Percentiles rank a stretch among this genome's conserved stretches.
phyloP scores from a whole-genome alignment of 2,113 vertebrate species.

The Saccopteryx leptura region DNA sequence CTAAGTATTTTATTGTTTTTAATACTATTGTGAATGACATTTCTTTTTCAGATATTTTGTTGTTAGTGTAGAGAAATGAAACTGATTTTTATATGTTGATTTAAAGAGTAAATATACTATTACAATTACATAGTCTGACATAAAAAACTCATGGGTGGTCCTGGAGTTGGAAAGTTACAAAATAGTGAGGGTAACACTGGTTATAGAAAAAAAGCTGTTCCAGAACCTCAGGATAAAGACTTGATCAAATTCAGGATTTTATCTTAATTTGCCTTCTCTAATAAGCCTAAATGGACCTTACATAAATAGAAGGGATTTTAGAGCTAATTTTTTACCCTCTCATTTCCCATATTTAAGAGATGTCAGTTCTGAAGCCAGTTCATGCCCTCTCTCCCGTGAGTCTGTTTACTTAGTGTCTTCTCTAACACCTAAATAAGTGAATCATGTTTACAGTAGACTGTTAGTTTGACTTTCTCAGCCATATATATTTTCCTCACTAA shows the following conservation, averaged over 20 bases:
- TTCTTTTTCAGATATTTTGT: not conserved
- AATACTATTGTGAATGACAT: not conserved
- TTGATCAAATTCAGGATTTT: not conserved
- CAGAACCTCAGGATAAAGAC: constrained; percentile 40
- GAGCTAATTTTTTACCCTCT: not conserved
- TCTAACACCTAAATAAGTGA: not conserved
- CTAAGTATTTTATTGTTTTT: not conserved
- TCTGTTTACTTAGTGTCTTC: not conserved
- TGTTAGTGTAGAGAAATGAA: no score
- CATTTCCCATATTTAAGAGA: not conserved
- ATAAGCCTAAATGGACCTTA: not conserved
- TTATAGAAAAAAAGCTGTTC: constrained; percentile 73
- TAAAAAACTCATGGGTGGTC: constrained; percentile 68
- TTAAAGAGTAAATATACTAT: not conserved
- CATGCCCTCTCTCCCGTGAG: not conserved
- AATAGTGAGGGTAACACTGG: constrained; percentile 64
- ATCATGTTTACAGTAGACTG: not conserved
- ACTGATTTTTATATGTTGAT: no score
- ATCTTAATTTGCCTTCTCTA: not conserved
- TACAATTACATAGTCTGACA: constrained; percentile 78
- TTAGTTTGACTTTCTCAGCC: constrained; percentile 3
- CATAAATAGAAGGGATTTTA: not conserved
- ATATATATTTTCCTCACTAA: not conserved
- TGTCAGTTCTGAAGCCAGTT: not conserved
- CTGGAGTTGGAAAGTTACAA: constrained; percentile 70